phyloP scores from a whole-genome alignment of 2,797 vertebrate species.

The Poecilia velifera region DNA sequence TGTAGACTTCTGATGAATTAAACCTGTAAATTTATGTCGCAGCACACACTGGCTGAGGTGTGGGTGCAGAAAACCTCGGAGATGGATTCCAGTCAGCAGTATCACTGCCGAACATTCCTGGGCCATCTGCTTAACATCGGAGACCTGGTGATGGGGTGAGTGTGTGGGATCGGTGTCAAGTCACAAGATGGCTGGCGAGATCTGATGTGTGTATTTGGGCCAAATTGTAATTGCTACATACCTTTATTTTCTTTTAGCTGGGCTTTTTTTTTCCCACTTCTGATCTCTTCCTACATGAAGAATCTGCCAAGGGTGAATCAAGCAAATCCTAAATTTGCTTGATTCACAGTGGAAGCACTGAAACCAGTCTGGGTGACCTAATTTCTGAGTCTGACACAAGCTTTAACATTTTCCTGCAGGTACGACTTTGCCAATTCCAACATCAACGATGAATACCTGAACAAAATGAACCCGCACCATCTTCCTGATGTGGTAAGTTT shows the following conservation, averaged over 20 bases:
- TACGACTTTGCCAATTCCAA: conserved; percentile 97
- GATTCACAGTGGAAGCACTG: background rate
- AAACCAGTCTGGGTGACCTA: background rate
- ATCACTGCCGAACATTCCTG: conserved; percentile 94
- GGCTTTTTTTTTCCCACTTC: no score
- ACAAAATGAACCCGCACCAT: conserved; percentile 93
- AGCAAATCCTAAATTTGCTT: background rate
- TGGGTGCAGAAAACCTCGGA: conserved; percentile 98
- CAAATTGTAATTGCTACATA: background rate
- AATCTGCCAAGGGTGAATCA: background rate
- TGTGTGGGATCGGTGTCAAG: background rate
- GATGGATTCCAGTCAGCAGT: conserved; percentile 92
- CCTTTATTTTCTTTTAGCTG: background rate
- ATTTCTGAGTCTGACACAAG: background rate
- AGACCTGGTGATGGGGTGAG: conserved; percentile 87
- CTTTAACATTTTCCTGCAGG: conserved; percentile 67
- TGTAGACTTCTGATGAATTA: background rate
- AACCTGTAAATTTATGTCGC: conserved; percentile 20
- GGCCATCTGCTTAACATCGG: conserved; percentile 97
- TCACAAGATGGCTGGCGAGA: background rate
- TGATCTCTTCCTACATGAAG: background rate
- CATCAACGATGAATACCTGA: conserved; percentile 92
- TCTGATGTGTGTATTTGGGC: background rate
- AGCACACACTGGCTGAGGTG: conserved; percentile 94
- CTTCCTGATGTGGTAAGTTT: conserved; percentile 93